phyloP scores from a whole-genome alignment of 2,888 invertebrate species.

The Eueremaeus valkanovi region DNA sequence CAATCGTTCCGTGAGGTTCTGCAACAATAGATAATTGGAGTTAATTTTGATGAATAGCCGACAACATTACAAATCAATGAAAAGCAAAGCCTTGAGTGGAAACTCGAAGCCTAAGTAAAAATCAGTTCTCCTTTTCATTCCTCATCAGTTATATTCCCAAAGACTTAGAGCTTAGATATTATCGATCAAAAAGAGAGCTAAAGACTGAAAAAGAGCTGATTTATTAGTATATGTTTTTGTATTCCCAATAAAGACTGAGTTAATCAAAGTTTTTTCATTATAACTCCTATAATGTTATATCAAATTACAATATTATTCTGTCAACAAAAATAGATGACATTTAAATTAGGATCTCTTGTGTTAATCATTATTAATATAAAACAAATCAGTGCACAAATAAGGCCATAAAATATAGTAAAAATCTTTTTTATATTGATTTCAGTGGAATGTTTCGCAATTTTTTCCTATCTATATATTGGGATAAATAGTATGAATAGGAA shows the following conservation, averaged over 20 bases:
- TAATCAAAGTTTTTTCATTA: not conserved
- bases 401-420: not conserved
- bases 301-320: not conserved
- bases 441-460: not conserved
- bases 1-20: conserved; percentile 40
- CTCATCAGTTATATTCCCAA: not conserved
- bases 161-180: not conserved
- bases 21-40: not conserved
- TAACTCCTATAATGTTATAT: not conserved
- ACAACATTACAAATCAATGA: not conserved
- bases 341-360: not conserved
- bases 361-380: not conserved
- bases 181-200: conserved; percentile 11
- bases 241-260: not conserved
- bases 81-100: not conserved
- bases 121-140: not conserved
- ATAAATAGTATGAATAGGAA: too few species aligned
- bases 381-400: not conserved
- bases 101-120: not conserved
- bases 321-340: not conserved
- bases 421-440: not conserved
- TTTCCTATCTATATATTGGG: not conserved
- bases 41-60: conserved; percentile 28
- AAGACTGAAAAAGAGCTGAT: not conserved
- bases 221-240: not conserved